phyloP scores from a whole-genome alignment of 2,113 vertebrate species.

The Chionomys nivalis region DNA sequence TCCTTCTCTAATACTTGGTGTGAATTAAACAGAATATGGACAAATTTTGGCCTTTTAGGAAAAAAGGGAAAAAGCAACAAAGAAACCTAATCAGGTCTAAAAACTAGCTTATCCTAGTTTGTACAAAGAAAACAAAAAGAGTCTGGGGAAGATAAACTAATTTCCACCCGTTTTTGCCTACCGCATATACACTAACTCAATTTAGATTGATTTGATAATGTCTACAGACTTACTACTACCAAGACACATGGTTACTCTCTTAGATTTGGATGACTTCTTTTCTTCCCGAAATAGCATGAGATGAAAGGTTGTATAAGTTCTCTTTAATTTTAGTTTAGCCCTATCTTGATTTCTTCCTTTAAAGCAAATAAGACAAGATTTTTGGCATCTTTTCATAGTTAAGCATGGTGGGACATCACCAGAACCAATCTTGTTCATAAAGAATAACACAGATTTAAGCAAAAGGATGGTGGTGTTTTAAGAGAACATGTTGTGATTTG shows the following conservation, averaged over 20 bases:
- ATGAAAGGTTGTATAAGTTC: conserved; percentile 83
- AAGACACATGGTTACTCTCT: conserved; percentile 81
- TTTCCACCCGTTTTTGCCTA: conserved; percentile 89
- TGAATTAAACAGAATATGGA: conserved; percentile 74
- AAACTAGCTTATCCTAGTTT: conserved; percentile 87
- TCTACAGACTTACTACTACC: conserved; percentile 85
- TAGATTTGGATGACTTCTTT: conserved; percentile 75
- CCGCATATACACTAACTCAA: conserved; percentile 87
- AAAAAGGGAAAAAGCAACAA: conserved; percentile 70
- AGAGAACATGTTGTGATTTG: conserved; percentile 73
- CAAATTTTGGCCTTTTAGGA: conserved; percentile 69
- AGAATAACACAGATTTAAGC: conserved; percentile 78
- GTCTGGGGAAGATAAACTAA: conserved; percentile 87
- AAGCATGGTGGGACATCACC: conserved; percentile 78
- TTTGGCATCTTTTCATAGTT: conserved; percentile 84
- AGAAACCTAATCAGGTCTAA: conserved; percentile 85
- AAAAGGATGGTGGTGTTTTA: conserved; percentile 73
- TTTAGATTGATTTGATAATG: conserved; percentile 88
- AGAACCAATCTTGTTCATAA: conserved; percentile 82
- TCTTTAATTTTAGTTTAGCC: conserved; percentile 87
- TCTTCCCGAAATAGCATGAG: conserved; percentile 75
- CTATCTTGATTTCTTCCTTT: conserved; percentile 85
- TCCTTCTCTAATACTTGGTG: conserved; percentile 78
- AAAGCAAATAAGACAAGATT: conserved; percentile 82
- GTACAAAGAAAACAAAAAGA: conserved; percentile 86